Conservation (phyloP, 2,113 vertebrate genomes). For the Castor canadensis region DNA sequence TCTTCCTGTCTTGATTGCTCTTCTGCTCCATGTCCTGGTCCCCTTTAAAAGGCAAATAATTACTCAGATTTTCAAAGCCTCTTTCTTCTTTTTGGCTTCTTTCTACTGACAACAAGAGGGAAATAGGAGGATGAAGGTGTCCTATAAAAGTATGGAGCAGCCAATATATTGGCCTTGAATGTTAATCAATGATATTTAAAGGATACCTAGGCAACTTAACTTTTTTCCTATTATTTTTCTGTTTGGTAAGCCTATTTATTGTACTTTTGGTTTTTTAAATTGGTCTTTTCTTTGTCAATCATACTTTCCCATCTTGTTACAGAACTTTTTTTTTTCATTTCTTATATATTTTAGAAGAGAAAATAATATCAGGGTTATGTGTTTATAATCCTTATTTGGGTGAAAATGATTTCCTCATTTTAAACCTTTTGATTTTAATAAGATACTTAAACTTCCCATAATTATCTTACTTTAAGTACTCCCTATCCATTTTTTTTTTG, state of each 20-base stretch:
- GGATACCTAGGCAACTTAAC: not conserved
- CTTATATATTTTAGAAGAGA: not conserved
- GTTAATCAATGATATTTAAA: not conserved
- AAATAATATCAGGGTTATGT: not conserved
- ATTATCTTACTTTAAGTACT: constrained; percentile 19
- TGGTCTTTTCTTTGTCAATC: not conserved
- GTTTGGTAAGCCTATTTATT: not conserved
- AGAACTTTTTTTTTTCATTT: not conserved
- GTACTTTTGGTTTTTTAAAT: not conserved
- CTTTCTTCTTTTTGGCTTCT: not conserved
- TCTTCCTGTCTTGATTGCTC: not conserved
- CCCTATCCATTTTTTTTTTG: constrained; percentile 32
- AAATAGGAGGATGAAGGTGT: not conserved
- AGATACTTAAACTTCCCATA: not conserved
- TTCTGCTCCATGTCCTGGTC: not conserved
- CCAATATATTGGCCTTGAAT: not conserved
- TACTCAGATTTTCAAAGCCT: not conserved
- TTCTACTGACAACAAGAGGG: not conserved
- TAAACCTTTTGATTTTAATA: constrained; percentile 17
- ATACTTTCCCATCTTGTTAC: not conserved
- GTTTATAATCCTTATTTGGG: not conserved
- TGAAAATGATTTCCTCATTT: not conserved
- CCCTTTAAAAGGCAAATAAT: not conserved
- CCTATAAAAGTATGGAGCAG: not conserved
- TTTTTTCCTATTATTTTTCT: not conserved